Percentiles rank a stretch among this genome's conserved stretches.
These are phyloP conservation scores for Gonioctena quinquepunctata DNA, from an alignment of 1,140 invertebrate species.

Conservation along the genomic window DNA sequence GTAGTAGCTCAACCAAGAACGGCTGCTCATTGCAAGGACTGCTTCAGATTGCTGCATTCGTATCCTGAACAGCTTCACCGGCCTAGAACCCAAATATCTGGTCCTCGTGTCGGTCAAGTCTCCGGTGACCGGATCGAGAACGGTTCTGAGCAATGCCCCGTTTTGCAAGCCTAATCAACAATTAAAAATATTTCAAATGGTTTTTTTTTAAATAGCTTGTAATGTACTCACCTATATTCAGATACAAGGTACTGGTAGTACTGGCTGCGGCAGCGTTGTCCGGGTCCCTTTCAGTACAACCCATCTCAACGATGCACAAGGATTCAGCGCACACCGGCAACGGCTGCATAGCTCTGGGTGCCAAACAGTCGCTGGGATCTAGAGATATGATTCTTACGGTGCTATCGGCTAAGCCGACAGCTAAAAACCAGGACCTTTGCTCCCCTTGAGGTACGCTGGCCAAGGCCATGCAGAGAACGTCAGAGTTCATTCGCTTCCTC, in stretches of 20 bases:
- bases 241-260: conserved; percentile 78
- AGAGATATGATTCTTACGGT: conserved; percentile 97
- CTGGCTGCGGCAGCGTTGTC: conserved; percentile 60
- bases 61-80: conserved; percentile 20
- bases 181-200: too few species aligned
- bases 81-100: conserved; percentile 62
- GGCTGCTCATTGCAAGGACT: conserved; percentile 95
- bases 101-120: conserved; percentile 97
- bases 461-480: conserved; percentile 98
- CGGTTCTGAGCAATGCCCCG: conserved; percentile 92
- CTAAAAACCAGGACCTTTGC: conserved; percentile 93
- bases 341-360: conserved; percentile 93
- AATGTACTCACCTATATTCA: conserved; percentile 99
- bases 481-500: conserved; percentile 92
- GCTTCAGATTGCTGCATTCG: conserved; percentile 94
- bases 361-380: conserved; percentile 91
- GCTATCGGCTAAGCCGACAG: conserved; percentile 94
- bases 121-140: conserved; percentile 95
- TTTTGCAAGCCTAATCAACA: too few species aligned
- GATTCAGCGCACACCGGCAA: conserved; percentile 96
- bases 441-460: conserved; percentile 94
- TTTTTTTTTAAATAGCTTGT: too few species aligned
- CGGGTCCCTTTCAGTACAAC: conserved; percentile 64
- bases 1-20: conserved; percentile 98
- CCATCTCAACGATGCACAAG: conserved; percentile 92